Conservation (phyloP, 1,140 invertebrate genomes). For the Lycorma delicatula region DNA sequence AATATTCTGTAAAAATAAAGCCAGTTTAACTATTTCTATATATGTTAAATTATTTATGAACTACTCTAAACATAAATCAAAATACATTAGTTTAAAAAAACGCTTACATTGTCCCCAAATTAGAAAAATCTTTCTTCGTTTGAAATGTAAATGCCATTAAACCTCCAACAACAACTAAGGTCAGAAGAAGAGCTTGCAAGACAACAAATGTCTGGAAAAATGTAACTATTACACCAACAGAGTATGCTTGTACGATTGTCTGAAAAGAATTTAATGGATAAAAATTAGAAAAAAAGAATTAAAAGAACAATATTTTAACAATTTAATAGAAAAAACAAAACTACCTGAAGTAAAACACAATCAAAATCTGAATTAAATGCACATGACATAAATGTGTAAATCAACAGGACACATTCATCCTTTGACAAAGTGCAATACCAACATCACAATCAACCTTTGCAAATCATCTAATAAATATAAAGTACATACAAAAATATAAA, state of each 20-base stretch:
- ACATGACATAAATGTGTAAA: not conserved
- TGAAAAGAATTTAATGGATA: conserved; percentile 40
- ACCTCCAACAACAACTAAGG: conserved; percentile 56
- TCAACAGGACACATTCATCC: not conserved
- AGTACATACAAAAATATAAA: too few relatives aligned
- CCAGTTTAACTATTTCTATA: too few relatives aligned
- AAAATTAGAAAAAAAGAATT: conserved; percentile 15
- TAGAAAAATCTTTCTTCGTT: conserved; percentile 71
- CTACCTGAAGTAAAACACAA: not conserved
- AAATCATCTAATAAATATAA: too few relatives aligned
- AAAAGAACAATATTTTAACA: conserved; percentile 1
- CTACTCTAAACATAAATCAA: too few relatives aligned
- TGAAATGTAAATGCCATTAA: conserved; percentile 72
- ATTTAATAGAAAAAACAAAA: not conserved
- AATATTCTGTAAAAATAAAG: too few relatives aligned
- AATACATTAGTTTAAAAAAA: too few relatives aligned
- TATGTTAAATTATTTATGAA: too few relatives aligned
- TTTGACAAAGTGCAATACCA: not conserved
- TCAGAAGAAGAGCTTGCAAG: conserved; percentile 64
- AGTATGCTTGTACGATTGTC: conserved; percentile 63
- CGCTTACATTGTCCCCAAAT: conserved; percentile 62
- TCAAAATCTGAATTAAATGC: not conserved
- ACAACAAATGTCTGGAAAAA: conserved; percentile 62
- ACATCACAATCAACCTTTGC: too few relatives aligned
- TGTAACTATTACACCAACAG: conserved; percentile 63